A percentile compares a stretch with the other conserved stretches of the same genome.
Conservation (phyloP, 2,113 vertebrate genomes). For the Rostratula benghalensis region DNA sequence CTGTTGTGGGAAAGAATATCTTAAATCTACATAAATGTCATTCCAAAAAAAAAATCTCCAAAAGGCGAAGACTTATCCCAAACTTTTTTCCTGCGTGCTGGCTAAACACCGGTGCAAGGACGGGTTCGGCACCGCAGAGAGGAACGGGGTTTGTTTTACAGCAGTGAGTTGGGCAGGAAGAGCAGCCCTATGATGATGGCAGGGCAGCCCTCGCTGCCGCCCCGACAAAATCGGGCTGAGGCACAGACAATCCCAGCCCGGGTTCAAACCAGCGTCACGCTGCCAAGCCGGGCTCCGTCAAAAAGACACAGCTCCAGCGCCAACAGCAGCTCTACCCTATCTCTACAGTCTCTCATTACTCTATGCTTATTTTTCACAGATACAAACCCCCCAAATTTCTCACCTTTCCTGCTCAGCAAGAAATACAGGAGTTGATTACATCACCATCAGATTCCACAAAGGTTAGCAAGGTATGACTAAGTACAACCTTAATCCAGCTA, state of each 20-base stretch:
- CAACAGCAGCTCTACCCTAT: neutral
- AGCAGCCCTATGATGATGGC: neutral
- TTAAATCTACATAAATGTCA: neutral
- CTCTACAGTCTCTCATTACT: neutral
- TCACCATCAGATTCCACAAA: slow-evolving; percentile 39
- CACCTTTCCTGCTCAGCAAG: slow-evolving; percentile 74
- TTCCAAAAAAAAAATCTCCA: neutral
- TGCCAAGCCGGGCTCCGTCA: neutral
- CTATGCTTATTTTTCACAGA: slow-evolving; percentile 64
- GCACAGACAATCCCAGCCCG: neutral
- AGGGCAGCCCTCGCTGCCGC: neutral
- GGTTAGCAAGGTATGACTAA: slow-evolving; percentile 31
- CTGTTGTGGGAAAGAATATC: neutral
- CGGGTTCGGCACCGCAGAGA: accelerated
- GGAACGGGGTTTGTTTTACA: neutral
- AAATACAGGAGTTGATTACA: slow-evolving; percentile 60
- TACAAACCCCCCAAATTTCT: slow-evolving; percentile 62
- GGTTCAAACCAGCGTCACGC: neutral
- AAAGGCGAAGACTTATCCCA: neutral
- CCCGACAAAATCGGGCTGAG: neutral
- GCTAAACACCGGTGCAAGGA: neutral
- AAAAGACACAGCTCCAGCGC: neutral
- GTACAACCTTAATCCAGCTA: neutral
- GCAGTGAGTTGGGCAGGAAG: accelerated
- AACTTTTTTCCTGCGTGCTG: neutral